Evolutionary conservation across 2,888 invertebrate genomes (phyloP).

Genomic region (Boloria euphrosyne): DNA sequence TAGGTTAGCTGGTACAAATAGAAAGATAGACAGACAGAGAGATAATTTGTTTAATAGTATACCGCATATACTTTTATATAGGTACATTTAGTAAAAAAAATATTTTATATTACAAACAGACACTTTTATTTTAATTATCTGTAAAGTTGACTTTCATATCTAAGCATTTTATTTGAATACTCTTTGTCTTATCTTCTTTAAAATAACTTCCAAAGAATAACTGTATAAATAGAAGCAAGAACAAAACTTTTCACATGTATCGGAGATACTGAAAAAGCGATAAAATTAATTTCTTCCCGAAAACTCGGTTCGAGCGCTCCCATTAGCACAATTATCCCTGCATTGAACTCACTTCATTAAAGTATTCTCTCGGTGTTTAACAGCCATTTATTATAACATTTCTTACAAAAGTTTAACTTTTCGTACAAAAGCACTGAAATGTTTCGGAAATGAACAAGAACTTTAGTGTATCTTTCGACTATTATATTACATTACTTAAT

Average conservation of each 20-base stretch:
- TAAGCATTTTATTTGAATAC: too few relatives aligned
- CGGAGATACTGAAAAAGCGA: constrained; percentile 12
- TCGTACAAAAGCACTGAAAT: constrained; percentile 28
- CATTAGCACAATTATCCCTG: constrained; percentile 26
- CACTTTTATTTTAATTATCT: too few relatives aligned
- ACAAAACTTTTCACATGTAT: constrained; percentile 10
- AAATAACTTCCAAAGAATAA: background rate
- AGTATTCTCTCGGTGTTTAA: constrained; percentile 24
- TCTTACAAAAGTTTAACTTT: constrained; percentile 27
- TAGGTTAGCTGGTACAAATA: too few relatives aligned
- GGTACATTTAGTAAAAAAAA: too few relatives aligned
- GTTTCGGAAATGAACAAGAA: constrained; percentile 32
- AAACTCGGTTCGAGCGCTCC: constrained; percentile 17
- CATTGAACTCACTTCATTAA: constrained; percentile 28
- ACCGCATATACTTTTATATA: too few relatives aligned
- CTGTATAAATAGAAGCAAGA: constrained; percentile 3
- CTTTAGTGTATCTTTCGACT: constrained; percentile 31
- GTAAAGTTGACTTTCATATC: too few relatives aligned
- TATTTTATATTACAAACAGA: too few relatives aligned
- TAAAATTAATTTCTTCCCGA: constrained; percentile 23
- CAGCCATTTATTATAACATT: constrained; percentile 29
- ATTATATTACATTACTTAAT: constrained; percentile 23
- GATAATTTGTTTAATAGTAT: too few relatives aligned
- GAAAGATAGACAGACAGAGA: too few relatives aligned
- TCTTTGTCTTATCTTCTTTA: too few relatives aligned